A percentile compares a stretch with the other conserved stretches of the same genome.
These are phyloP conservation scores for Solenodon paradoxus DNA, from an alignment of 2,113 vertebrate species.

Conservation along the genomic window DNA sequence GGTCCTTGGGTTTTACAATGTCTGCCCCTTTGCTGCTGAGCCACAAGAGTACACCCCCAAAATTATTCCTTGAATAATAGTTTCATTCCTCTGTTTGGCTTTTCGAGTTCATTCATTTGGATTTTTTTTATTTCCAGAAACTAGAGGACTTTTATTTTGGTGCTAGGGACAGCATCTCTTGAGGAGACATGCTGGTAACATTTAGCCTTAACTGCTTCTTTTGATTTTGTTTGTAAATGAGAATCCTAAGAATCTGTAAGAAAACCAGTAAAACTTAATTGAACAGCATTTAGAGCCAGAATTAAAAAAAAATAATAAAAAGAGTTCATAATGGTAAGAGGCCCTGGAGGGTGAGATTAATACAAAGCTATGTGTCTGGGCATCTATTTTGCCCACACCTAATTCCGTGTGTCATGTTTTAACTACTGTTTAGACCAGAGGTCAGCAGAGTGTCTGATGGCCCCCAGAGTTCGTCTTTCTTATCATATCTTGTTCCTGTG, in stretches of 20 bases:
- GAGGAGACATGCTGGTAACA: constrained; percentile 79
- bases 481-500: constrained; percentile 73
- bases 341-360: constrained; percentile 53
- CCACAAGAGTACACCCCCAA: too few species aligned
- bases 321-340: background rate
- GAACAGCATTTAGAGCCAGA: constrained; percentile 68
- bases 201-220: constrained; percentile 80
- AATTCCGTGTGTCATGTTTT: constrained; percentile 37
- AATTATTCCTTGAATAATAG: background rate
- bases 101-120: constrained; percentile 17
- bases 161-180: constrained; percentile 63
- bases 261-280: constrained; percentile 75
- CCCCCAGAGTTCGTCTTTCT: constrained; percentile 70
- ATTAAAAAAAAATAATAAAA: constrained; percentile 56
- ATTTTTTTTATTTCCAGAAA: constrained; percentile 48
- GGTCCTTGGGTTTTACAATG: too few species aligned
- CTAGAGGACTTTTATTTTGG: constrained; percentile 77
- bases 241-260: constrained; percentile 78
- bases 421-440: constrained; percentile 54
- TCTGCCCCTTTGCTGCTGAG: too few species aligned
- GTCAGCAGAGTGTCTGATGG: constrained; percentile 58
- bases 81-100: background rate
- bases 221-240: constrained; percentile 86
- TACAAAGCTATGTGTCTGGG: constrained; percentile 39
- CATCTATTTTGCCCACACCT: constrained; percentile 17